Evolutionary conservation across 1,140 invertebrate genomes (phyloP).

Genomic region (Lepidurus arcticus): DNA sequence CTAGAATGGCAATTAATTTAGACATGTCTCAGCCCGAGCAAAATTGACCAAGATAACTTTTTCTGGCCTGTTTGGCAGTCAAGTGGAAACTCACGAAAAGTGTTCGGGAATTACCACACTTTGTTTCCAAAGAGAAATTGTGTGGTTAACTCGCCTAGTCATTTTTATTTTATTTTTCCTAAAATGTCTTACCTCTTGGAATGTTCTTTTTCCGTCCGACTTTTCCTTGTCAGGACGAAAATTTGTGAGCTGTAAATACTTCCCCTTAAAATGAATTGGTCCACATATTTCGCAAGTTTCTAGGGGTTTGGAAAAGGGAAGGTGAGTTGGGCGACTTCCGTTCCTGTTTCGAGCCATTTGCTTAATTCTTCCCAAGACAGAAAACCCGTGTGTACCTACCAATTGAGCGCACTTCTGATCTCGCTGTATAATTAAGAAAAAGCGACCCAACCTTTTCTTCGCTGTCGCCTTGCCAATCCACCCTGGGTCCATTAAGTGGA

Average conservation of each 20-base stretch:
- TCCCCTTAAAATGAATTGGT: neutral
- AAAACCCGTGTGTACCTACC: neutral
- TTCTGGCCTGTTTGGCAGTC: constrained; percentile 13
- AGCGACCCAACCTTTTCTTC: neutral
- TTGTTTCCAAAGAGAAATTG: constrained; percentile 8
- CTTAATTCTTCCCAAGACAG: neutral
- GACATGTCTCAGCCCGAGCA: constrained; percentile 17
- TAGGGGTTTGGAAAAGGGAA: neutral
- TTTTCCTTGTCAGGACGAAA: neutral
- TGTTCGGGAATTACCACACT: constrained; percentile 3
- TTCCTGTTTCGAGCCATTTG: neutral
- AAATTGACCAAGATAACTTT: neutral
- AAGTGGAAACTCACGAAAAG: constrained; percentile 12
- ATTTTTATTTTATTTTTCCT: neutral
- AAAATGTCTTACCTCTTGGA: neutral
- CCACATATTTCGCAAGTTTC: neutral
- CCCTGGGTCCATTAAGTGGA: neutral
- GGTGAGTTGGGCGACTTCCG: neutral
- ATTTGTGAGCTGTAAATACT: neutral
- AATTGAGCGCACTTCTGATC: neutral
- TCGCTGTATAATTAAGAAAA: neutral
- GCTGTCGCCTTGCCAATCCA: neutral
- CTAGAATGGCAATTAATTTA: neutral
- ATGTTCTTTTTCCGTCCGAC: neutral
- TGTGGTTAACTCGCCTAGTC: constrained; percentile 18